Evolutionary conservation across 2,888 invertebrate genomes (phyloP), one percentile per base, ranked within the genome.

Genomic region (Hydrotaea cyrtoneurina): DNA sequence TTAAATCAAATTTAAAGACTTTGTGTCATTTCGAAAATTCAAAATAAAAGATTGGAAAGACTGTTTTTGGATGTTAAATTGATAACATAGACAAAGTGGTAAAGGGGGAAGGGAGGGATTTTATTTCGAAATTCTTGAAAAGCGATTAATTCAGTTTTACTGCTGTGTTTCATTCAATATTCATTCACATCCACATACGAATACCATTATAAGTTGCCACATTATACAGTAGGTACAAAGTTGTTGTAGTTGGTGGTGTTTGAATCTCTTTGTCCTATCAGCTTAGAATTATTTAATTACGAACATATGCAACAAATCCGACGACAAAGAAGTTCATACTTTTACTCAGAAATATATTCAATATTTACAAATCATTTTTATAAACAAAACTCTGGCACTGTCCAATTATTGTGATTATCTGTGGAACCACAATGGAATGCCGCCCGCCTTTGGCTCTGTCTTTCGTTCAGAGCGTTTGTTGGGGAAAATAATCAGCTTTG

Each of bases 271-370:
- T 7, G 31, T 31, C 31, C 0, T 59, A 26, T 23, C 59, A 23
- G 59, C 15, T 59, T 59, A 26, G 59, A 59, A 59, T n/a, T 26
- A 59, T 59, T 59, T 59, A 59, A 59, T 59, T 23, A 59, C 59
- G 8, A 59, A 59, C 59, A 26, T 26, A 59, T 59, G 59, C 23
- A 23, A 26, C 10, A 55, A 21, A 55, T 19, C 55, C 21, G 17
- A 59, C 15, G 23, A n/a, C 31, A 23, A 23, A 59, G 26, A 23
- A 39, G 15, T 50, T 50, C 26, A 13, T 7, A 15, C 31, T 2
- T 31, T 31, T 50, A 50, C 50, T 13, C 5, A 50, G 2, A 50
- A 50, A n/a, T n/a, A 43, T 13, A 50, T 50, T 31, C 31, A 50
- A n/a, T 50, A 50, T 50, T 50, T 50, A n/a, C 31, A 50, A 50